These are phyloP conservation scores for Drosophila azteca DNA, from an alignment of 1,140 invertebrate species.

Conservation along the genomic window DNA sequence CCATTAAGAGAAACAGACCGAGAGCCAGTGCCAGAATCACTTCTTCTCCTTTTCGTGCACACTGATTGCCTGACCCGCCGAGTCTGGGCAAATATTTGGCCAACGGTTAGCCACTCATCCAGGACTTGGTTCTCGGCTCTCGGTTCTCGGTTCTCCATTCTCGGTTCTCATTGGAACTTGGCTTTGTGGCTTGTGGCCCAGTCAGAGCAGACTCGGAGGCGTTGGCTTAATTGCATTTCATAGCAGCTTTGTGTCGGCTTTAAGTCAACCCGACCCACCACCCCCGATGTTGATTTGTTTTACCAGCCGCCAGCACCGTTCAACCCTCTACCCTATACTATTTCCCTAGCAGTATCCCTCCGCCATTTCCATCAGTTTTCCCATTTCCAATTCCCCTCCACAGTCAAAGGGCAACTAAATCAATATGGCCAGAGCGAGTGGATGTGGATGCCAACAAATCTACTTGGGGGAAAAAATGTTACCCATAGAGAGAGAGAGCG, in stretches of 20 bases:
- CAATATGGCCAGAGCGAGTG: conserved; percentile 50
- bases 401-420: conserved; percentile 56
- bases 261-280: conserved; percentile 47
- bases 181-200: conserved; percentile 44
- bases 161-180: conserved; percentile 38
- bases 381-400: no score
- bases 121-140: conserved; percentile 19
- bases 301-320: conserved; percentile 14
- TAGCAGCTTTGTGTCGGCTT: conserved; percentile 74
- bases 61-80: conserved; percentile 45
- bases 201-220: conserved; percentile 27
- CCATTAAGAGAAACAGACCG: conserved; percentile 58
- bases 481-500: no score
- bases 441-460: conserved; percentile 57
- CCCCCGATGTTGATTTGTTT: conserved; percentile 62
- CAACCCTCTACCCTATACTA: no score
- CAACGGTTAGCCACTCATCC: conserved; percentile 62
- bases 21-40: conserved; percentile 1
- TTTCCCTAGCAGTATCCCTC: not conserved
- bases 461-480: conserved; percentile 15
- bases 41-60: conserved; percentile 1
- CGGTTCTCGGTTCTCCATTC: not conserved
- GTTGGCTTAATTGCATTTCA: conserved; percentile 73
- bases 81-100: conserved; percentile 65
- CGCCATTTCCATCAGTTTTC: not conserved